Evolutionary conservation across 2,888 invertebrate species (phyloP).

Genomic region (Lypha dubia): DNA sequence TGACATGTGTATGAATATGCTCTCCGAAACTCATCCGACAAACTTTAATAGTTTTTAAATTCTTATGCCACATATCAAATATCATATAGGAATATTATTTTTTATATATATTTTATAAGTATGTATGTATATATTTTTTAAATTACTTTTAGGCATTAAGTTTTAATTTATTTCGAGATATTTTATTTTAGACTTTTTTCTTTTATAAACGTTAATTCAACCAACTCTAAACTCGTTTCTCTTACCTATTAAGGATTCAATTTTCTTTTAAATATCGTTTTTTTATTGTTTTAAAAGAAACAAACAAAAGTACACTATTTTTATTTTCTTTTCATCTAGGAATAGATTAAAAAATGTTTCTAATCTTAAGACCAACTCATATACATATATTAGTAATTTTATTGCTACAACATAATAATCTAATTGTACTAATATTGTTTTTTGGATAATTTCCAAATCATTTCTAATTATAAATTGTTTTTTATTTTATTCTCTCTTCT

Average conservation of each 20-base stretch:
- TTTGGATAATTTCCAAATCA: constrained; percentile 76
- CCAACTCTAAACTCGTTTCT: constrained; percentile 4
- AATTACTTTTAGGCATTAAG: neutral
- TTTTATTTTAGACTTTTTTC: neutral
- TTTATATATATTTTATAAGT: neutral
- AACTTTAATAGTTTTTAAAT: neutral
- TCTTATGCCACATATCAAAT: neutral
- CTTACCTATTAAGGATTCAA: neutral
- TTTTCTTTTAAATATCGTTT: constrained; percentile 34
- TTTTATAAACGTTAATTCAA: constrained; percentile 3
- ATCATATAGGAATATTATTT: neutral
- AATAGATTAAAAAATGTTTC: constrained; percentile 34
- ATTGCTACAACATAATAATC: constrained; percentile 67
- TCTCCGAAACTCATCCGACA: neutral
- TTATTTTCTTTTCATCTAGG: constrained; percentile 48
- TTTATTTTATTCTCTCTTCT: constrained; percentile 82
- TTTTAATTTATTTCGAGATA: constrained; percentile 24
- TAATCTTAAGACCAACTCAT: constrained; percentile 54
- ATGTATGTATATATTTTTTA: neutral
- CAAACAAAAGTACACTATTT: constrained; percentile 16
- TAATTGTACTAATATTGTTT: constrained; percentile 54
- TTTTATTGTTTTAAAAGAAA: constrained; percentile 27
- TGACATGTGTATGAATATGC: neutral
- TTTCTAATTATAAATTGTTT: constrained; percentile 81
- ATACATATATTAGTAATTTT: constrained; percentile 71